Evolutionary conservation across 53 echinoderm and acorn worm genomes (phyloP), one percentile per base, ranked within the genome.

Genomic region (Mesocentrotus franciscanus): DNA sequence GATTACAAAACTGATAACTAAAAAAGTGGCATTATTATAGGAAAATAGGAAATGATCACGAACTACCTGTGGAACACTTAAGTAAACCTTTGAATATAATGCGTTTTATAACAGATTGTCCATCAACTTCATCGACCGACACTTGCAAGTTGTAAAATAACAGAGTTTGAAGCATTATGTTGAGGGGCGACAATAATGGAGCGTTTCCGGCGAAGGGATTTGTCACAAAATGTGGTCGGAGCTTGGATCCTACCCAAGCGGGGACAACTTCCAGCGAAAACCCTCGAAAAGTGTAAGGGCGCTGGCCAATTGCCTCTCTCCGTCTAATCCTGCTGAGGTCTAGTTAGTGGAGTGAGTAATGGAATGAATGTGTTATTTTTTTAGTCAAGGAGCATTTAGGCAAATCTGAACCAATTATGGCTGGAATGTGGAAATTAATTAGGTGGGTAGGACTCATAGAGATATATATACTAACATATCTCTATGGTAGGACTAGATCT

Each of bases 181-280:
- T 90, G 7, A 60, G 90, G 59, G 57, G 60, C 8, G 90, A 14
- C 58, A 27, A 58, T 90, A 90, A 90, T 27, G 15, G 90, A 59
- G 90, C 0, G 90, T 60, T 90, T 90, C 90, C 90, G 90, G 60
- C 24, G 32, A 90, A 90, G 60, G 15, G 90, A 90, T 90, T 58
- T 60, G 90, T 90, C 90, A 90, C 90, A 57, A 90, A 81, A 32
- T 60, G 58, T 60, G 58, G 90, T 58, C 90, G 90, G 29, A 27
- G 90, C 90, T 60, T 90, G 58, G 90, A 90, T 58, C 90, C 29
- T 26, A 20, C 90, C 90, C 60, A 90, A 60, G 60, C 58, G 16
- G 90, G 27, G 90, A 33, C 4, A 81, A 39, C 36, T 81, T 81
- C 22, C 33, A 10, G 22, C 36, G 42, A 81, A 64, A 81, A 39